These are phyloP conservation scores for Proctacanthus coquilletti DNA, from an alignment of 1,140 invertebrate genomes.

Conservation along the genomic window DNA sequence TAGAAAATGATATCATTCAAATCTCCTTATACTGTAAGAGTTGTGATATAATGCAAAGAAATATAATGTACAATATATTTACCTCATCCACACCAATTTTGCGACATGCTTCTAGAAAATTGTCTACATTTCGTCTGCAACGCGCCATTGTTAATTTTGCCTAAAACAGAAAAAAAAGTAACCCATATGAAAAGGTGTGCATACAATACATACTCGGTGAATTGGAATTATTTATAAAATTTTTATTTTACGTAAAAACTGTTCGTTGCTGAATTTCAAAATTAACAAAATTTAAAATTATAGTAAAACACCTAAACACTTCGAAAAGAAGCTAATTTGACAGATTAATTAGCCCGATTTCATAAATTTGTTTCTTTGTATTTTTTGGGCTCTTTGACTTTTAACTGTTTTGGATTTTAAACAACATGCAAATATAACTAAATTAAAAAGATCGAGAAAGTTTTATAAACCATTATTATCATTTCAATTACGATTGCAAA, in stretches of 20 bases:
- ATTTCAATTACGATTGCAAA: too few species aligned
- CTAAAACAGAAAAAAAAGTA: constrained; percentile 35
- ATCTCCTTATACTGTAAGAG: too few species aligned
- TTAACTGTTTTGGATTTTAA: too few species aligned
- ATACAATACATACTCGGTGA: constrained; percentile 1
- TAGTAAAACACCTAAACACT: background rate
- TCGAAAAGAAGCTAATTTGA: too few species aligned
- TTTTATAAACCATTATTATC: too few species aligned
- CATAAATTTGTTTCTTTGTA: too few species aligned
- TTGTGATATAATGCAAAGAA: too few species aligned
- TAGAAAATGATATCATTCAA: too few species aligned
- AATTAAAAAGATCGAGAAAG: too few species aligned
- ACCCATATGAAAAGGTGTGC: constrained; percentile 2
- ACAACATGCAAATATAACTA: too few species aligned
- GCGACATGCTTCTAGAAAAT: constrained; percentile 85
- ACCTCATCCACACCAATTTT: constrained; percentile 90
- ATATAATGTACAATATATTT: constrained; percentile 28
- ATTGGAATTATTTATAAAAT: constrained; percentile 3
- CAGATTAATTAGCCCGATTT: too few species aligned
- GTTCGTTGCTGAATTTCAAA: background rate
- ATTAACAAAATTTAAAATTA: constrained; percentile 1
- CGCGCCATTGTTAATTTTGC: constrained; percentile 86
- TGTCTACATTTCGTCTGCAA: constrained; percentile 86
- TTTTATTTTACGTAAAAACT: constrained; percentile 1
- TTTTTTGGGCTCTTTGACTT: too few species aligned